These are phyloP conservation scores for Cheilosia variabilis DNA, from an alignment of 2,888 invertebrate genomes.

Conservation along the genomic window DNA sequence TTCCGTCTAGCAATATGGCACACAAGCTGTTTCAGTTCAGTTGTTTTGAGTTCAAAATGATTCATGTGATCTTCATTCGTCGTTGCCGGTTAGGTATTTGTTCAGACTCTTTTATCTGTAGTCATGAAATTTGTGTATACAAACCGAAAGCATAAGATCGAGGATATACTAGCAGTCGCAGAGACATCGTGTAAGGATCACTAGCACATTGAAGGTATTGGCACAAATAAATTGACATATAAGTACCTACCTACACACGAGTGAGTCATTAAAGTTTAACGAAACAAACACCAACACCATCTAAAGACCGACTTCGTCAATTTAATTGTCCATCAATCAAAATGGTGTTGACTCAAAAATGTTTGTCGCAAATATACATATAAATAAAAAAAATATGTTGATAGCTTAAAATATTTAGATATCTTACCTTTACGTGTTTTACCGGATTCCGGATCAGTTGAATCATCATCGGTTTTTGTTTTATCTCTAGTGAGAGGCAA, in stretches of 20 bases:
- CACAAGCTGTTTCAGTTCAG: too few relatives aligned
- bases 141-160: too few relatives aligned
- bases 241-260: background rate
- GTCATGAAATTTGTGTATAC: too few relatives aligned
- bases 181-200: too few relatives aligned
- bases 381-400: background rate
- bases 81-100: too few relatives aligned
- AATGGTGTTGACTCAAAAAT: background rate
- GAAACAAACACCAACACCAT: background rate
- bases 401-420: constrained; percentile 22
- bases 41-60: too few relatives aligned
- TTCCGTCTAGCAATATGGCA: too few relatives aligned
- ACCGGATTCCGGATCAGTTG: constrained; percentile 64
- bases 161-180: too few relatives aligned
- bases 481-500: constrained; percentile 81
- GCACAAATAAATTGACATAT: too few relatives aligned
- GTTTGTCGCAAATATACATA: constrained; percentile 3
- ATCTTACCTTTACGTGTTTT: constrained; percentile 56
- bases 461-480: constrained; percentile 80
- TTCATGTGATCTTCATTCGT: too few relatives aligned
- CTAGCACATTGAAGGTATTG: too few relatives aligned
- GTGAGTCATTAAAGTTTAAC: background rate
- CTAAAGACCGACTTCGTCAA: background rate
- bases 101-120: too few relatives aligned
- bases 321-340: background rate